Evolutionary conservation across 2,888 invertebrate genomes (phyloP).

Genomic region (Lasioglossum villosulum): DNA sequence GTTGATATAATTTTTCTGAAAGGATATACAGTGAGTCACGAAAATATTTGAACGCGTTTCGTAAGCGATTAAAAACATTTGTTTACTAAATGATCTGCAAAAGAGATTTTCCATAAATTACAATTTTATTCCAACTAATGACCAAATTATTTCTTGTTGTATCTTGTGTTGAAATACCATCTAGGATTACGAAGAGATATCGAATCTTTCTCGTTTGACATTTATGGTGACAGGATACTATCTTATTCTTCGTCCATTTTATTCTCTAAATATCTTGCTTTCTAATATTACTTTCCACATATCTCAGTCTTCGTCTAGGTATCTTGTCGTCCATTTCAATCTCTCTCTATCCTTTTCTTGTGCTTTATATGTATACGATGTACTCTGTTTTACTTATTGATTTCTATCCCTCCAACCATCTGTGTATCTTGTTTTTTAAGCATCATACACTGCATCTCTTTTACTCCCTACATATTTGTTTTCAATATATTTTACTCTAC

Average conservation of each 20-base stretch:
- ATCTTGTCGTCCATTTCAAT: not conserved
- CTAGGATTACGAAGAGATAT: not conserved
- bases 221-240: not conserved
- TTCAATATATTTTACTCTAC: not conserved
- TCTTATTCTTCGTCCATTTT: not conserved
- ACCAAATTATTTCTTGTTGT: not conserved
- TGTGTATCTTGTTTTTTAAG: not conserved
- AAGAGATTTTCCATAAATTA: too few relatives aligned
- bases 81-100: too few relatives aligned
- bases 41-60: too few relatives aligned
- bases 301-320: not conserved
- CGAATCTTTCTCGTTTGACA: not conserved
- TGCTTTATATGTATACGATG: not conserved
- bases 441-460: not conserved
- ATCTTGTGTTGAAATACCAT: not conserved
- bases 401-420: not conserved
- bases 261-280: not conserved
- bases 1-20: not conserved
- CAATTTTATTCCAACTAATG: not conserved
- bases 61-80: too few relatives aligned
- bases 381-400: not conserved
- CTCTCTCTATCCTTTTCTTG: not conserved
- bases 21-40: not conserved
- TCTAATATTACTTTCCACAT: not conserved
- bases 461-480: not conserved